Evolutionary conservation across 2,888 invertebrate species (phyloP), one percentile per base, ranked within the genome.

Genomic region (Euzophera pinguis): DNA sequence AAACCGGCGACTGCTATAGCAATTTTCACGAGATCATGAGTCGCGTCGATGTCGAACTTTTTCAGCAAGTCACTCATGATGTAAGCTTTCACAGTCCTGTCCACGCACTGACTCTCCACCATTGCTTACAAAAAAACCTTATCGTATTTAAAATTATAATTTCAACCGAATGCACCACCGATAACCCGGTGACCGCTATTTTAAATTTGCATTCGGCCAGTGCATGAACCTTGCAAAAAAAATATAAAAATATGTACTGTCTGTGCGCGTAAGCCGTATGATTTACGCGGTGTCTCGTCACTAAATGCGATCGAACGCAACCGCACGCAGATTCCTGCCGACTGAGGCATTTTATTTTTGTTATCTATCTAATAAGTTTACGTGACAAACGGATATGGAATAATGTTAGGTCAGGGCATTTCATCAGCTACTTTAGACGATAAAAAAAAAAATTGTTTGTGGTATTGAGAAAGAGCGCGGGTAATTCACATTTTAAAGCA

Each of bases 61-160:
- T 84, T 85, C 69, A 87, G 71, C 47, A 88, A 60, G 65, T 88
- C 87, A 81, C 89, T 89, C 89, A 89, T 89, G 72, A 88, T 87
- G 84, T 80, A 85, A 58, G 82, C 78, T 73, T 83, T 88, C 62
- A 81, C 77, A 48, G 78, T 76, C 59, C 82, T 52, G 53, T 52
- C 62, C 55, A 68, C 78, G 58, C 88, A 90, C 83, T 86, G 81
- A 65, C 65, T 78, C 67, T 89, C 81, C 58, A 81, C 86, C 88
- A 90, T 88, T 52, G 65, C 71, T 61, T 56, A 64, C 64, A 50
- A 63, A 57, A 22, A 66, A 63, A 59, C 52, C 34, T 61, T 69
- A 71, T 71, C 64, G 62, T 63, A 63, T 64, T 61, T 65, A 56
- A 55, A 56, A 53, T 57, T 59, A 62, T 59, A 69, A 70, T 22